phyloP scores from a whole-genome alignment of 2,797 vertebrate genomes.

The Karalla daura region DNA sequence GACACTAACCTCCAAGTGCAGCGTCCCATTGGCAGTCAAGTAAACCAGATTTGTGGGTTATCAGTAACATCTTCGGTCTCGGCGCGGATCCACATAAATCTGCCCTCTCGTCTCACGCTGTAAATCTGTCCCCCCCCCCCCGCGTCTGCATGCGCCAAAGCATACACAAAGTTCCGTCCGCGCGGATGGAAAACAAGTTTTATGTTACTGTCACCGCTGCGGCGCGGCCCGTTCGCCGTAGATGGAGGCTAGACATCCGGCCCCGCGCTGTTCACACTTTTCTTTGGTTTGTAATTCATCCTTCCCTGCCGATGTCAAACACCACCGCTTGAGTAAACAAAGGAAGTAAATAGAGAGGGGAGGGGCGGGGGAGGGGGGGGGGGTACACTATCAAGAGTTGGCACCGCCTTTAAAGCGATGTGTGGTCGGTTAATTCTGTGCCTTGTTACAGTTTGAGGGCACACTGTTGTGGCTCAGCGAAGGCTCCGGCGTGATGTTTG shows the following conservation, averaged over 20 bases:
- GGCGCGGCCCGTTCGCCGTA: constrained; percentile 57
- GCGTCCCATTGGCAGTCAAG: not conserved
- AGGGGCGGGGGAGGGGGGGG: constrained; percentile 9
- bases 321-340: constrained; percentile 65
- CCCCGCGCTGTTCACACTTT: constrained; percentile 72
- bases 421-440: constrained; percentile 60
- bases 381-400: constrained; percentile 58
- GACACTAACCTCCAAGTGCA: too few species aligned
- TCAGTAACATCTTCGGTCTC: constrained; percentile 10
- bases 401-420: constrained; percentile 59
- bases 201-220: constrained; percentile 60
- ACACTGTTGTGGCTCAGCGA: constrained; percentile 58
- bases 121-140: constrained; percentile 51
- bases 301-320: constrained; percentile 71
- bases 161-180: constrained; percentile 59
- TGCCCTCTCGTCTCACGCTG: constrained; percentile 30
- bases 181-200: constrained; percentile 56
- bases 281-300: constrained; percentile 73
- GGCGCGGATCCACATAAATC: constrained; percentile 18
- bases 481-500: constrained; percentile 61
- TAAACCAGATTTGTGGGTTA: constrained; percentile 17
- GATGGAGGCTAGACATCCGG: constrained; percentile 71
- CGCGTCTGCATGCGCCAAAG: constrained; percentile 50
- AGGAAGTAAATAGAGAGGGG: constrained; percentile 62
- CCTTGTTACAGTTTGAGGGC: constrained; percentile 60